These are phyloP conservation scores for Austrofundulus limnaeus DNA, from an alignment of 2,113 vertebrate species.

Conservation along the genomic window DNA sequence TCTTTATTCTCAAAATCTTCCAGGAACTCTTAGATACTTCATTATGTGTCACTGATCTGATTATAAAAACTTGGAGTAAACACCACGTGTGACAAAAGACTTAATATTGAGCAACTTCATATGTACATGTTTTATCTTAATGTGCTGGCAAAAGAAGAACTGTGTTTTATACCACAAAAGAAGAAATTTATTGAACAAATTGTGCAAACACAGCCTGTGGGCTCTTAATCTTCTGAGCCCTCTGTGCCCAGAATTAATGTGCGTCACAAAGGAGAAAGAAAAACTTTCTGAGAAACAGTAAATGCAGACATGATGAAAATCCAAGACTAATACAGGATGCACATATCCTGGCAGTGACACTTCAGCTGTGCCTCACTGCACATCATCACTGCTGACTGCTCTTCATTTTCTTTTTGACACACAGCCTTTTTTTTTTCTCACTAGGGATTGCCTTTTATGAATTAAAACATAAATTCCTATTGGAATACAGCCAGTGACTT, in stretches of 20 bases:
- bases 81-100: not conserved
- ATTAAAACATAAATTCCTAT: too few relatives aligned
- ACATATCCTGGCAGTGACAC: slow-evolving; percentile 2
- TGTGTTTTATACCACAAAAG: slow-evolving; percentile 30
- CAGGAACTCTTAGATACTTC: not conserved
- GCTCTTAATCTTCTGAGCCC: slow-evolving; percentile 33
- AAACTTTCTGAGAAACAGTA: slow-evolving; percentile 31
- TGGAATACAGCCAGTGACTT: not conserved
- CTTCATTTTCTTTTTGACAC: slow-evolving; percentile 44
- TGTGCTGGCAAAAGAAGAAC: slow-evolving; percentile 32
- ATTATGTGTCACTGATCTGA: not conserved
- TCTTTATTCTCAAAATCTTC: not conserved
- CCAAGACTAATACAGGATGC: slow-evolving; percentile 8
- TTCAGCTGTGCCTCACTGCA: slow-evolving; percentile 11
- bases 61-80: not conserved
- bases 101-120: slow-evolving; percentile 22
- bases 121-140: slow-evolving; percentile 5
- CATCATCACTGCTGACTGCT: slow-evolving; percentile 29
- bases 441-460: too few relatives aligned
- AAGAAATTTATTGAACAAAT: slow-evolving; percentile 15
- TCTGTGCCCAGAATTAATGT: slow-evolving; percentile 56
- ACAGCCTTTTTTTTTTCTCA: slow-evolving; percentile 48
- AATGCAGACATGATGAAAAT: slow-evolving; percentile 20
- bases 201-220: slow-evolving; percentile 19
- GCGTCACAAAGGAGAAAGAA: slow-evolving; percentile 41